These are phyloP conservation scores for fruit fly (Drosophila melanogaster) DNA, from an alignment of 1,140 invertebrate genomes.

Conservation along the genomic window Release_6_plus_ISO1_MT NT_037436.4:22729501-22730000, in stretches of 20 bases:
- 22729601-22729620: too few relatives aligned
- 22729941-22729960: constrained; percentile 14
- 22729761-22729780: not conserved
- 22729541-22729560: too few relatives aligned
- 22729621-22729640: too few relatives aligned
- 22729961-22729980: constrained; percentile 34
- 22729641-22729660: too few relatives aligned
- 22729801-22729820: constrained; percentile 23
- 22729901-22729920: constrained; percentile 26
- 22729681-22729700: too few relatives aligned
- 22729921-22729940: constrained; percentile 16
- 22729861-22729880: not conserved
- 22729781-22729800: not conserved
- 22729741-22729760: not conserved
- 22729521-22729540: too few relatives aligned
- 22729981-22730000: constrained; percentile 7
- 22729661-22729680: too few relatives aligned
- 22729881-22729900: constrained; percentile 2
- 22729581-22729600: too few relatives aligned
- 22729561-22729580: too few relatives aligned
- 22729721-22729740: constrained; percentile 5
- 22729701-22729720: too few relatives aligned
- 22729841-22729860: not conserved
- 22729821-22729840: constrained; percentile 51
- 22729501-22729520: too few relatives aligned